phyloP scores from a whole-genome alignment of 2,113 vertebrate genomes.

The Anarhynchus alexandrinus region DNA sequence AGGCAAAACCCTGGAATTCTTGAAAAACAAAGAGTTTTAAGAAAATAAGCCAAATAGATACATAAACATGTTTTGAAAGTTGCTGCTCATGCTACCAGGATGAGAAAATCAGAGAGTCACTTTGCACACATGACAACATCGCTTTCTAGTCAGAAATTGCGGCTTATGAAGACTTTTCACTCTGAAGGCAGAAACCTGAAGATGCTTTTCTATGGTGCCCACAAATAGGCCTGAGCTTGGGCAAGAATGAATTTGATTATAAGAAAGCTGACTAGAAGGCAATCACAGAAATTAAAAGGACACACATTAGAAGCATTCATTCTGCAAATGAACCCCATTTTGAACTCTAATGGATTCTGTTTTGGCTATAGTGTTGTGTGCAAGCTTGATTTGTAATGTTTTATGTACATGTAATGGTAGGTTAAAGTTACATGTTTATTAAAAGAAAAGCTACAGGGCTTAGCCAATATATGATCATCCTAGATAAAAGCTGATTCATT shows the following conservation, averaged over 20 bases:
- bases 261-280: not conserved
- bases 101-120: not conserved
- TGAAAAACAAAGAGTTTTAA: not conserved
- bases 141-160: not conserved
- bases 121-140: not conserved
- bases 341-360: conserved; percentile 10
- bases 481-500: conserved; percentile 63
- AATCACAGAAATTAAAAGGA: conserved; percentile 13
- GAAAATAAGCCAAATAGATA: not conserved
- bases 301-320: not conserved
- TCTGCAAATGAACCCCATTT: not conserved
- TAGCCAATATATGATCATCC: conserved; percentile 31
- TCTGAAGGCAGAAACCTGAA: not conserved
- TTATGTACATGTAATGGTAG: not conserved
- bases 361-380: not conserved
- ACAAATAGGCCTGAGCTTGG: not conserved
- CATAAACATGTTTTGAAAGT: not conserved
- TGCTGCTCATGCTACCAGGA: not conserved
- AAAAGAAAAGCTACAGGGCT: conserved; percentile 51
- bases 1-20: not conserved
- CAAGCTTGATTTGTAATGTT: conserved; percentile 30
- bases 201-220: not conserved
- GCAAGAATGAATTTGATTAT: not conserved
- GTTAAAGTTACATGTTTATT: conserved; percentile 54
- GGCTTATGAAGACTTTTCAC: not conserved